A percentile compares a stretch with the other conserved stretches of the same genome.
phyloP scores from a whole-genome alignment of 2,797 vertebrate species.

The Varecia variegata region DNA sequence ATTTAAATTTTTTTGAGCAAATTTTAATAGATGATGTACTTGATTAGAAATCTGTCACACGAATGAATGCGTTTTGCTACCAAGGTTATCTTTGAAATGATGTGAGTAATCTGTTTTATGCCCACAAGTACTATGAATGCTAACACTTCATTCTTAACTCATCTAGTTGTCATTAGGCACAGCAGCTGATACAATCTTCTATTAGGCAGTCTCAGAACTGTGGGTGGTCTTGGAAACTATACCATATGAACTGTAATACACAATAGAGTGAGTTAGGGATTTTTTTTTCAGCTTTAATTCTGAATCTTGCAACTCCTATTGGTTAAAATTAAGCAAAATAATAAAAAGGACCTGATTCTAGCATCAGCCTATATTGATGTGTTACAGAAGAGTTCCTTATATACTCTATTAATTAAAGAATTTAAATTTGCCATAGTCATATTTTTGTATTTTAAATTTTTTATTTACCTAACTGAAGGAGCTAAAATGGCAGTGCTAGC shows the following conservation, averaged over 20 bases:
- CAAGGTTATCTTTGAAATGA: conserved; percentile 63
- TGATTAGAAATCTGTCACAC: conserved; percentile 45
- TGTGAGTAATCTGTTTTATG: conserved; percentile 66
- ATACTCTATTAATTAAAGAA: not conserved
- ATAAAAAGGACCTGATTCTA: conserved; percentile 10
- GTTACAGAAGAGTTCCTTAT: not conserved
- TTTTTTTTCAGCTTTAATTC: conserved; percentile 71
- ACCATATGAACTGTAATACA: conserved; percentile 78
- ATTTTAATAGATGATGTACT: conserved; percentile 39
- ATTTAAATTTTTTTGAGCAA: conserved; percentile 47
- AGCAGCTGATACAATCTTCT: conserved; percentile 80
- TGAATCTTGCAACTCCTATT: conserved; percentile 74
- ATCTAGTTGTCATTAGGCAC: conserved; percentile 83
- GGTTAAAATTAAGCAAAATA: conserved; percentile 67
- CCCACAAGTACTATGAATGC: conserved; percentile 55
- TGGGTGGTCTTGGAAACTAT: conserved; percentile 84
- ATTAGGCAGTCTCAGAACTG: conserved; percentile 79
- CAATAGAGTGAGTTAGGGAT: conserved; percentile 76
- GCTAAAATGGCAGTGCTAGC: not conserved
- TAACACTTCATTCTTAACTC: conserved; percentile 81
- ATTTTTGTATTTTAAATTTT: conserved; percentile 27
- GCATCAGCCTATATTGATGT: not conserved
- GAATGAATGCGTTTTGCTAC: conserved; percentile 54
- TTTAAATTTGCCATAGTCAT: not conserved
- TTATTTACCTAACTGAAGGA: conserved; percentile 31